Conservation (phyloP, 2,113 vertebrate species). For the Otis tarda region DNA sequence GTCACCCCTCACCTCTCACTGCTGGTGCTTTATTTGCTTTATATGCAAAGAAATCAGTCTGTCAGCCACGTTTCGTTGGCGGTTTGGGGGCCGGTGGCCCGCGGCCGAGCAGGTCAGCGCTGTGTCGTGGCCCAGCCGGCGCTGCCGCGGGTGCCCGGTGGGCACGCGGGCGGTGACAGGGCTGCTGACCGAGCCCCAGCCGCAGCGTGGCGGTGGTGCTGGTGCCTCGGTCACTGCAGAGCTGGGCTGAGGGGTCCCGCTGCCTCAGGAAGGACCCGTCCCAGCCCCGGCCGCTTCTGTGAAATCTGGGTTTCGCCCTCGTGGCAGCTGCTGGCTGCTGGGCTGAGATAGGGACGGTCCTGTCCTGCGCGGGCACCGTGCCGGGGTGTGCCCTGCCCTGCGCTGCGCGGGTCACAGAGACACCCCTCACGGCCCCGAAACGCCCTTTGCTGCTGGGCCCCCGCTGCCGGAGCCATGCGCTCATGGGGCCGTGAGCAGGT, state of each 20-base stretch:
- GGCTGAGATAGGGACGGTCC: background rate
- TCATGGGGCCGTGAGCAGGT: fast-evolving
- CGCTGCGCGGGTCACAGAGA: background rate
- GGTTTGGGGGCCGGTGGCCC: background rate
- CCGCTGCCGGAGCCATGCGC: fast-evolving
- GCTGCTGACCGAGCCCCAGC: background rate
- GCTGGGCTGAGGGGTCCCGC: background rate
- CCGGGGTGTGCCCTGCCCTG: background rate
- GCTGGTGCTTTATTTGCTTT: background rate
- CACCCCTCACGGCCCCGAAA: background rate
- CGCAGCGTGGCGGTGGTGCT: background rate
- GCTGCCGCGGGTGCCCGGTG: background rate
- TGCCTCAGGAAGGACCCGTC: too few relatives aligned
- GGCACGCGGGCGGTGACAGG: background rate
- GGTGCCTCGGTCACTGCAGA: background rate
- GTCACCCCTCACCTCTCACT: background rate
- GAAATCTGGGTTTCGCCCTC: background rate
- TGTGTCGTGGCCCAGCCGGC: background rate
- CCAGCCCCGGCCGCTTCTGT: background rate
- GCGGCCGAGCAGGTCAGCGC: background rate
- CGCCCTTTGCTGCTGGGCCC: background rate
- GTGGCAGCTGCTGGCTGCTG: fast-evolving
- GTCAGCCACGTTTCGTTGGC: background rate
- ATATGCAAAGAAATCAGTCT: background rate
- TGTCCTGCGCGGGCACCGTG: fast-evolving